Conservation (phyloP, 2,113 vertebrate species). For the Onychostruthus taczanowskii region DNA sequence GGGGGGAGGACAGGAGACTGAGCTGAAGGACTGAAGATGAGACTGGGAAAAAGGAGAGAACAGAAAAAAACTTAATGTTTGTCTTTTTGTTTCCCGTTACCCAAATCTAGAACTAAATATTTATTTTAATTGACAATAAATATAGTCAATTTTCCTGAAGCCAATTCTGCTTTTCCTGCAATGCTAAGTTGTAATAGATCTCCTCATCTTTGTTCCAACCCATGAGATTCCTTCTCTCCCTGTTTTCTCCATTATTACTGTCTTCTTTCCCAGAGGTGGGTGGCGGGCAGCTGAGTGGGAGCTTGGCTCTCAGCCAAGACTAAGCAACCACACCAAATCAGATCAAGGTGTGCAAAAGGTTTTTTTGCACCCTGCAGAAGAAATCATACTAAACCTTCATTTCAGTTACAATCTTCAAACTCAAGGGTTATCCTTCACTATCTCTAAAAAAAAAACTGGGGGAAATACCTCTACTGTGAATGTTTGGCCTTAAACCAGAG, state of each 20-base stretch:
- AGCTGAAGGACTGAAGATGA: background rate
- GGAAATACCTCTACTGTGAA: background rate
- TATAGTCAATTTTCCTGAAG: background rate
- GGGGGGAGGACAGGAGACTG: background rate
- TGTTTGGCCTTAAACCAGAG: background rate
- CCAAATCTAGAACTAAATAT: background rate
- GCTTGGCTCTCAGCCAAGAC: background rate
- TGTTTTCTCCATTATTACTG: background rate
- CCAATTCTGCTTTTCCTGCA: background rate
- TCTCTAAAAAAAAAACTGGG: background rate
- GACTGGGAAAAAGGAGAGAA: background rate
- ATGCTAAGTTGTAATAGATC: background rate
- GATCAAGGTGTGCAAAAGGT: background rate
- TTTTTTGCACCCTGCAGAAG: background rate
- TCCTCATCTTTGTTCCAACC: background rate
- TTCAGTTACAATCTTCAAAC: background rate
- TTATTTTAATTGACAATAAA: background rate
- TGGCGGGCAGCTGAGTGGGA: background rate
- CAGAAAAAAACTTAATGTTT: background rate
- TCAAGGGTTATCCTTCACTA: background rate
- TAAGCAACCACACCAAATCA: background rate
- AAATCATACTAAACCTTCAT: background rate
- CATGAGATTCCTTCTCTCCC: background rate
- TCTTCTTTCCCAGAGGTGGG: background rate
- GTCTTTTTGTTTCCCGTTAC: background rate